phyloP scores from a whole-genome alignment of 2,113 vertebrate species.

The Cottus gobio region DNA sequence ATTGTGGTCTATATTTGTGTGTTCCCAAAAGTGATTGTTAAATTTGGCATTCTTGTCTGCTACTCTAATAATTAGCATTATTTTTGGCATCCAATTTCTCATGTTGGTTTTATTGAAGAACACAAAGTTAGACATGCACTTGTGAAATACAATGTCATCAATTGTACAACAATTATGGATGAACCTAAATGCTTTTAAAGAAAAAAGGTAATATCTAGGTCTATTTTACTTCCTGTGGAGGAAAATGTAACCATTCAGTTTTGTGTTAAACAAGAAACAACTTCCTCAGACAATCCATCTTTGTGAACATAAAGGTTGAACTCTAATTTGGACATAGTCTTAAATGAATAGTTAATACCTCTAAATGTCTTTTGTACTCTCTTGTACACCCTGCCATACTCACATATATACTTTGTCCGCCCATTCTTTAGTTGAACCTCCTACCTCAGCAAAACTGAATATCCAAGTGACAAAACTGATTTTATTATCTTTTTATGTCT shows the following conservation, averaged over 20 bases:
- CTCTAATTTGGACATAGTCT: neutral
- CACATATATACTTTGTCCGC: neutral
- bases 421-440: constrained; percentile 21
- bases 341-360: neutral
- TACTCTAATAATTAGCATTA: neutral
- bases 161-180: neutral
- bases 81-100: neutral
- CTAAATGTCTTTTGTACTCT: neutral
- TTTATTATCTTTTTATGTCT: neutral
- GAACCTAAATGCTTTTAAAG: neutral
- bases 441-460: constrained; percentile 36
- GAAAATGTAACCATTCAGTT: neutral
- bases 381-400: neutral
- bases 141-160: neutral
- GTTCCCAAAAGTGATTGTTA: neutral
- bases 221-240: neutral
- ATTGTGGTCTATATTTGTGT: neutral
- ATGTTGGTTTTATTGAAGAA: neutral
- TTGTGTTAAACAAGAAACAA: neutral
- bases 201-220: neutral
- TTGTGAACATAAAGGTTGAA: neutral
- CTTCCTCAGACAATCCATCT: neutral
- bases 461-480: neutral
- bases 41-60: neutral
- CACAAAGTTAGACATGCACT: neutral